These are phyloP conservation scores for Callimorpha dominula DNA, from an alignment of 2,888 invertebrate genomes.

Conservation along the genomic window DNA sequence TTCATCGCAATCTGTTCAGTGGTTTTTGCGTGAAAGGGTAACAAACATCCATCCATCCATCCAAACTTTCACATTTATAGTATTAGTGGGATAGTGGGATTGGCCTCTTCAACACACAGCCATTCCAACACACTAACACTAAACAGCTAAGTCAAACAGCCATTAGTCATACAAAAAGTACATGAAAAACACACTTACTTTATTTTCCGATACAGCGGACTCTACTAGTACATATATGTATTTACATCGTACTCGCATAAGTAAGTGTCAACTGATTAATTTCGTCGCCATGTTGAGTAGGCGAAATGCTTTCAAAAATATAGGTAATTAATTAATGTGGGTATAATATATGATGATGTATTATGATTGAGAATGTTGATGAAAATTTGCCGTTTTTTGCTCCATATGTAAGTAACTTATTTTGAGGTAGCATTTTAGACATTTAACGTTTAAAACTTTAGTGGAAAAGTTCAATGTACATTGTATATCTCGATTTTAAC, in stretches of 20 bases:
- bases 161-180: not conserved
- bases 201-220: constrained; percentile 5
- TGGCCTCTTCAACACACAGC: too few relatives aligned
- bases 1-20: too few relatives aligned
- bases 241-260: constrained; percentile 15
- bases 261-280: constrained; percentile 27
- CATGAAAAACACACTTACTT: not conserved
- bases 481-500: too few relatives aligned
- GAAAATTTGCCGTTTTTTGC: not conserved
- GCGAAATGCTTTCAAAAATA: constrained; percentile 24
- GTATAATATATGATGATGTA: constrained; percentile 16
- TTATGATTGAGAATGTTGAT: constrained; percentile 3
- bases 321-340: constrained; percentile 25
- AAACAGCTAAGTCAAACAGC: too few relatives aligned
- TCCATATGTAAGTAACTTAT: too few relatives aligned
- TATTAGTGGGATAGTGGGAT: too few relatives aligned
- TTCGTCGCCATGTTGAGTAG: constrained; percentile 19
- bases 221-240: not conserved
- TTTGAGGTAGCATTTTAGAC: too few relatives aligned
- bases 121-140: too few relatives aligned
- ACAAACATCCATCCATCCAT: too few relatives aligned
- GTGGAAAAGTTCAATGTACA: too few relatives aligned
- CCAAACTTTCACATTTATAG: too few relatives aligned
- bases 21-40: too few relatives aligned
- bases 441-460: not conserved